Base-by-base conservation (phyloP, 64 coral and sea anemone species). In the Dendrophyllia cribrosa region DNA sequence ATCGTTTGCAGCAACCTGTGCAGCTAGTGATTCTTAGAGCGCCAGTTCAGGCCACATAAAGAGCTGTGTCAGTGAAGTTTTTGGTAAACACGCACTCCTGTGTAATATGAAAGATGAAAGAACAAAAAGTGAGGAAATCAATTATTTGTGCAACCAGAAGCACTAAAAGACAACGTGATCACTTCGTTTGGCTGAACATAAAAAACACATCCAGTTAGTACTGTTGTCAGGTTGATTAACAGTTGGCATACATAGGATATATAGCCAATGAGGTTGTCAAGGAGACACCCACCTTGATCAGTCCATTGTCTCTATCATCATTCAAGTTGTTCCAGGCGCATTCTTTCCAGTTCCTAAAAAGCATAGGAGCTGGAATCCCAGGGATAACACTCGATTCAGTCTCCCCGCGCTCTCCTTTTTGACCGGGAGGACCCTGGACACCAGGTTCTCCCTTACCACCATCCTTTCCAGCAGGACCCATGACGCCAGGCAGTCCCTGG, bases 21-120 rank as follows among this genome's bases (percentile, higher is more conserved):
- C 85, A 73, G 21, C 55, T 16, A 0, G 3, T 0, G 6, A 89
- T 51, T 16, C 87, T 51, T 15, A 89, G 26, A 64, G 22, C 60
- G 9, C 87, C 87, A 60, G 16, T 59, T 3, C 15, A 89, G 43
- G 19, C 61, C 25, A 89, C 87, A 21, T 59, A 52, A 10, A 89
- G 72, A 13, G 87, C 53, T 26, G 87, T 89, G 17, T 64, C 61
- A 10, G 15, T 3, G 24, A 76, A 19, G 24, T 78, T 89, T 11
- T 89, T 89, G 43, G 25, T 12, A n/a, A 89, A 89, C 25, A 77
- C 14, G 43, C 87, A 77, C 8, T 89, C 87, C 87, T 89, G 59
- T 20, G 24, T 53, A 1, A 56, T 56, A 56, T 9, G 12, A 56
- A 56, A 56, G 12, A 56, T 1, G 12, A 56, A 56, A 4, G 1